phyloP scores from a whole-genome alignment of 2,797 vertebrate species.

The Pachyuromys duprasi region DNA sequence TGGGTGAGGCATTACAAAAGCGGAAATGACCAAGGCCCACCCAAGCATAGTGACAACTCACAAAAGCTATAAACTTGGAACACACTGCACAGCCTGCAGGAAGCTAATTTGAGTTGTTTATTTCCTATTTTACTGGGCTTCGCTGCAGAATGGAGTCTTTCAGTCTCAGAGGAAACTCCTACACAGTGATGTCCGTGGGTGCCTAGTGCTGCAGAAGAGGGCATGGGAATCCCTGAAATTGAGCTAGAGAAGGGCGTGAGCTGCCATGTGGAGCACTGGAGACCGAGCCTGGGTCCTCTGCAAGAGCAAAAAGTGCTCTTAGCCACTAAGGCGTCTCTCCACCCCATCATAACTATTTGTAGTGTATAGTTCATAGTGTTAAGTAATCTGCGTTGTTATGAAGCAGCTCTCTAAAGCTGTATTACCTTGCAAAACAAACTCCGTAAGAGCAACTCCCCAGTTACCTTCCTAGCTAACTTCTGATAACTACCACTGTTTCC shows the following conservation, averaged over 20 bases:
- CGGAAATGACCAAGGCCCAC: not conserved
- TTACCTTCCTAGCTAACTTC: not conserved
- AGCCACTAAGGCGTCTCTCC: not conserved
- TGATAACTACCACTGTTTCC: not conserved
- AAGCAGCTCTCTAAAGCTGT: not conserved
- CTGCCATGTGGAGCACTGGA: not conserved
- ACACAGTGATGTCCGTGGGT: not conserved
- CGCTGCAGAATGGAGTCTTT: not conserved
- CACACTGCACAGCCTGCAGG: not conserved
- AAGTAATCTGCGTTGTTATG: not conserved
- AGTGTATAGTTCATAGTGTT: not conserved
- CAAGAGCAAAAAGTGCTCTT: not conserved
- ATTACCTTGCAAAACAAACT: not conserved
- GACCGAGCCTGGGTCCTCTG: not conserved
- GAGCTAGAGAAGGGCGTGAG: not conserved
- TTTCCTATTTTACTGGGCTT: not conserved
- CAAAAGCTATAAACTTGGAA: not conserved
- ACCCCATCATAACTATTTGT: not conserved
- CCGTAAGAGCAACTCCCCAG: not conserved
- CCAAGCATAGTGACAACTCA: not conserved
- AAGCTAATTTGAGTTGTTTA: not conserved
- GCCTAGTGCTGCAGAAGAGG: not conserved
- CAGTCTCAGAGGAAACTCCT: not conserved
- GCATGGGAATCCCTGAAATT: not conserved
- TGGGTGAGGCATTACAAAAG: not conserved